phyloP scores from a whole-genome alignment of 2,797 vertebrate genomes.

The Alosa sapidissima region DNA sequence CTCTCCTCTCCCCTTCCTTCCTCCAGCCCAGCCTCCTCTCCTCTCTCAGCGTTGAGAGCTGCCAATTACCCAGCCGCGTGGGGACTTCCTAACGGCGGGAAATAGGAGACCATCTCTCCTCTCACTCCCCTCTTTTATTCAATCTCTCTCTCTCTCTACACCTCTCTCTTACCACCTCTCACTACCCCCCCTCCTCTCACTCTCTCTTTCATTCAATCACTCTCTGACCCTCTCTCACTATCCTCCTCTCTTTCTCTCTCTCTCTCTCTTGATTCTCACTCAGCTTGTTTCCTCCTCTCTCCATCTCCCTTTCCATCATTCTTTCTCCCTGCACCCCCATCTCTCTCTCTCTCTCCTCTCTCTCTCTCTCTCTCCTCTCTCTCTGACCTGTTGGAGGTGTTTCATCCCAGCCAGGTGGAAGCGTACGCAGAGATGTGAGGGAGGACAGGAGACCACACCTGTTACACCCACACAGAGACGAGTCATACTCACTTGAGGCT shows the following conservation, averaged over 20 bases:
- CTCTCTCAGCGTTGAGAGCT: neutral
- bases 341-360: neutral
- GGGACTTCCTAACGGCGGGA: neutral
- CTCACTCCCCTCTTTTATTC: neutral
- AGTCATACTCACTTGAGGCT: neutral
- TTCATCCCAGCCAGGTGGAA: constrained; percentile 3
- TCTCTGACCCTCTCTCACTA: neutral
- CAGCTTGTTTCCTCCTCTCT: neutral
- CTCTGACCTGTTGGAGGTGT: neutral
- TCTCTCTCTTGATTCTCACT: neutral
- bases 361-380: neutral
- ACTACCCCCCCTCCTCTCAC: no score
- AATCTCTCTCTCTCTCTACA: neutral
- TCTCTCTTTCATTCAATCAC: neutral
- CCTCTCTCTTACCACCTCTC: neutral
- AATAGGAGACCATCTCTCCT: neutral
- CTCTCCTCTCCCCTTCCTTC: neutral
- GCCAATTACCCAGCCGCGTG: neutral
- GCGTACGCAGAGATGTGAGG: neutral
- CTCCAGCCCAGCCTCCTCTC: neutral
- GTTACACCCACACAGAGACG: neutral
- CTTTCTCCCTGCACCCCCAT: neutral
- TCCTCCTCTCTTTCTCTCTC: neutral
- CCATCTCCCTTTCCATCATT: neutral
- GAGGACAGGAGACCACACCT: neutral